A percentile compares a stretch with the other conserved stretches of the same genome.
phyloP scores from a whole-genome alignment of 1,140 invertebrate genomes.

The Maconellicoccus hirsutus region DNA sequence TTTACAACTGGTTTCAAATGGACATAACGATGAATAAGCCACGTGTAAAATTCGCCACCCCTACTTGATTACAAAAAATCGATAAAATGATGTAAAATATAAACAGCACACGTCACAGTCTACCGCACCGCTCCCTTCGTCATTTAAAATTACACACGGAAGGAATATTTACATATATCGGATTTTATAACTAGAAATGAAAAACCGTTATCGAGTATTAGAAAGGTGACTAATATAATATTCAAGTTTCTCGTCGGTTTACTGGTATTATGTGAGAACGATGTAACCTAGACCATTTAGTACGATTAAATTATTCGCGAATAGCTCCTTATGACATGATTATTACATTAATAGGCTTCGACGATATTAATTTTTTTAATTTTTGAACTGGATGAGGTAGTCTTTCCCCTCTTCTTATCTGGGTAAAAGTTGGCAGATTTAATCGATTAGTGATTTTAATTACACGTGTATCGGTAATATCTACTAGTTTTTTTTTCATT shows the following conservation, averaged over 20 bases:
- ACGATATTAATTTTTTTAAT: background rate
- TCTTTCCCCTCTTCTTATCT: no score
- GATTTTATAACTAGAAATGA: conserved; percentile 5
- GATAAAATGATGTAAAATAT: no score
- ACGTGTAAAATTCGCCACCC: no score
- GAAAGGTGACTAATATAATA: conserved; percentile 9
- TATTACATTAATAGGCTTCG: background rate
- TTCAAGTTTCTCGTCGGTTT: background rate
- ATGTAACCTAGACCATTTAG: background rate
- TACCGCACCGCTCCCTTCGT: no score
- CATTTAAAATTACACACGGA: background rate
- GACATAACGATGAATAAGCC: no score
- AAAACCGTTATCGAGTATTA: conserved; percentile 4
- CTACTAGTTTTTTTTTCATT: no score
- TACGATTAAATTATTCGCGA: background rate
- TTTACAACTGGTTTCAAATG: no score
- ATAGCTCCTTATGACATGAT: background rate
- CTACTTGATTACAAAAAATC: no score
- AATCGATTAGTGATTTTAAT: no score
- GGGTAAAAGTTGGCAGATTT: no score
- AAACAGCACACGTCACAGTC: no score
- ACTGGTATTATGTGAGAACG: background rate
- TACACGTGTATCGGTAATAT: no score
- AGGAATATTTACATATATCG: conserved; percentile 1
- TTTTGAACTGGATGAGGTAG: background rate